These are phyloP conservation scores for Yasuhikotakia modesta DNA, from an alignment of 2,797 vertebrate species.

Conservation along the genomic window DNA sequence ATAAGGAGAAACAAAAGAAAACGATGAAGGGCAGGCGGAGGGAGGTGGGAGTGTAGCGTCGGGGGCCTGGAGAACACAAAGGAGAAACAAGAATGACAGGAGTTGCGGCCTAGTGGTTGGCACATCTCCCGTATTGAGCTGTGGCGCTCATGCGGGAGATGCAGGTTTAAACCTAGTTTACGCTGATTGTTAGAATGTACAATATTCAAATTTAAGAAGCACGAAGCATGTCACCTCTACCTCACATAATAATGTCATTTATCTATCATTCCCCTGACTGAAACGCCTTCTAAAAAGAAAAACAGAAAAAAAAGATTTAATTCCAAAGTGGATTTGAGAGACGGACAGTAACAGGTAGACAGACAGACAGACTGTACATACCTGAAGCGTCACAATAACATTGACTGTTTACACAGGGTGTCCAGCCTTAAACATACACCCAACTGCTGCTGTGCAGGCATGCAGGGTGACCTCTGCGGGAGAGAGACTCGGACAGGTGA, in stretches of 20 bases:
- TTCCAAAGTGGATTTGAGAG: neutral
- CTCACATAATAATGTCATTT: too few relatives aligned
- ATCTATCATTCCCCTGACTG: too few relatives aligned
- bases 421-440: constrained; percentile 36
- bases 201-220: too few relatives aligned
- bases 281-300: too few relatives aligned
- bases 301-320: neutral
- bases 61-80: constrained; percentile 41
- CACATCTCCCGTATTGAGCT: neutral
- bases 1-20: constrained; percentile 23
- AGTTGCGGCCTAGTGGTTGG: neutral
- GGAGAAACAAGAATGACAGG: constrained; percentile 64
- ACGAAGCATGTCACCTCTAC: too few relatives aligned
- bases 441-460: constrained; percentile 9
- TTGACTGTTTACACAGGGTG: constrained; percentile 39
- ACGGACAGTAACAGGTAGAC: constrained; percentile 1
- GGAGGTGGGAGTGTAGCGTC: neutral
- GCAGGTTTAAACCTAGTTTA: neutral
- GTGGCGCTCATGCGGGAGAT: neutral
- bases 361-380: neutral
- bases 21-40: neutral
- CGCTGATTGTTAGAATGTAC: constrained; percentile 47
- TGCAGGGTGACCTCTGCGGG: constrained; percentile 75
- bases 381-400: constrained; percentile 28
- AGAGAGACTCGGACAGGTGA: constrained; percentile 92